Conservation (phyloP, 2,797 vertebrate genomes). For the Manis crassicaudata region DNA sequence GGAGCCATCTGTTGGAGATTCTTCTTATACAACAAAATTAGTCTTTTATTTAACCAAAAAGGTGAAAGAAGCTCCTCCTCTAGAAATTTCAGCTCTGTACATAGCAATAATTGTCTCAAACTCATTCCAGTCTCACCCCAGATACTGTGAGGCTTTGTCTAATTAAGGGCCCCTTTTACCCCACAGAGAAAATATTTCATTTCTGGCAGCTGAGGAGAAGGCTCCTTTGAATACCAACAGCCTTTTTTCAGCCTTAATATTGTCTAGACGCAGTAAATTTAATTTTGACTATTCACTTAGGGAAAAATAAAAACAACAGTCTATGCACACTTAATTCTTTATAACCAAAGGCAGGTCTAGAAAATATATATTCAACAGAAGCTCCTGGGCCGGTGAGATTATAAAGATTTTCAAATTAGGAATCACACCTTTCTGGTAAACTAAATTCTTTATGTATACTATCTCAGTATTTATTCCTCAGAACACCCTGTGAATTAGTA, state of each 20-base stretch:
- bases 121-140: background rate
- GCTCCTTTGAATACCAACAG: background rate
- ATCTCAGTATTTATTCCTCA: background rate
- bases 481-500: background rate
- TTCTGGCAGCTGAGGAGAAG: background rate
- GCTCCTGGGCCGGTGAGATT: background rate
- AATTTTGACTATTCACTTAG: conserved; percentile 38
- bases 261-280: conserved; percentile 10
- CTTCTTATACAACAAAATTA: background rate
- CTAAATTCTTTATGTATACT: background rate
- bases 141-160: background rate
- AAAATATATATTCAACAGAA: background rate
- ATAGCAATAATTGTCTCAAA: background rate
- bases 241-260: background rate
- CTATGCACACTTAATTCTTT: background rate
- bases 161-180: background rate
- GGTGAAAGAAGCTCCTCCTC: background rate
- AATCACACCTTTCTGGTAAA: background rate
- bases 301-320: background rate
- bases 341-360: background rate
- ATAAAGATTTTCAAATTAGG: background rate
- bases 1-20: background rate
- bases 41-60: background rate
- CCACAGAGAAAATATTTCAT: background rate
- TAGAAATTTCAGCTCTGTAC: background rate